Conservation (phyloP, 2,113 vertebrate genomes). For the Sceloporus undulatus region DNA sequence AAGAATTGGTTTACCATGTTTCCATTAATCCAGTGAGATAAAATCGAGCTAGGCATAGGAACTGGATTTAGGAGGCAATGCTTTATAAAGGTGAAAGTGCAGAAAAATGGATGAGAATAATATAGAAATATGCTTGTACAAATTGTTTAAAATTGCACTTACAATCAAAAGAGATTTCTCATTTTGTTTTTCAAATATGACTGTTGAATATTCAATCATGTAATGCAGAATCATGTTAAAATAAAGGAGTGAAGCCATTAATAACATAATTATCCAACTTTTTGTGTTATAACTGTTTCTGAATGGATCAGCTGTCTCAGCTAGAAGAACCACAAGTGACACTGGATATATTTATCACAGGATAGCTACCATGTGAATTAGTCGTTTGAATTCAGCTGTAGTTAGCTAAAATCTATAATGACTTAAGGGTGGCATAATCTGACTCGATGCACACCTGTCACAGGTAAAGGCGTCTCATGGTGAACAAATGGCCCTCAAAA, state of each 20-base stretch:
- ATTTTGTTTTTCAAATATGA: slow-evolving; percentile 11
- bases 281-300: slow-evolving; percentile 56
- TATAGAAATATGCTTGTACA: background rate
- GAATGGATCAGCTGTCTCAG: background rate
- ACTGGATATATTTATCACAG: background rate
- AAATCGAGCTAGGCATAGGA: no score
- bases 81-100: background rate
- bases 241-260: slow-evolving; percentile 83
- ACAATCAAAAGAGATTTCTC: background rate
- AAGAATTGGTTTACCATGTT: no score
- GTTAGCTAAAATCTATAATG: background rate
- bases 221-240: slow-evolving; percentile 96
- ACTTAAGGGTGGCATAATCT: background rate
- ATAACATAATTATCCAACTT: slow-evolving; percentile 89
- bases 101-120: background rate
- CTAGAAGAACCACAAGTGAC: background rate
- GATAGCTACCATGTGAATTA: background rate
- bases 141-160: background rate
- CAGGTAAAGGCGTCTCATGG: no score
- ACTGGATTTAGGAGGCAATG: no score
- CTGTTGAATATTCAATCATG: slow-evolving; percentile 83
- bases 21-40: no score
- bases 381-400: background rate
- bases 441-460: background rate
- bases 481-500: background rate